Evolutionary conservation across 2,888 invertebrate genomes (phyloP), one percentile per base, ranked within the genome.

Genomic region (Nasonia oneida): DNA sequence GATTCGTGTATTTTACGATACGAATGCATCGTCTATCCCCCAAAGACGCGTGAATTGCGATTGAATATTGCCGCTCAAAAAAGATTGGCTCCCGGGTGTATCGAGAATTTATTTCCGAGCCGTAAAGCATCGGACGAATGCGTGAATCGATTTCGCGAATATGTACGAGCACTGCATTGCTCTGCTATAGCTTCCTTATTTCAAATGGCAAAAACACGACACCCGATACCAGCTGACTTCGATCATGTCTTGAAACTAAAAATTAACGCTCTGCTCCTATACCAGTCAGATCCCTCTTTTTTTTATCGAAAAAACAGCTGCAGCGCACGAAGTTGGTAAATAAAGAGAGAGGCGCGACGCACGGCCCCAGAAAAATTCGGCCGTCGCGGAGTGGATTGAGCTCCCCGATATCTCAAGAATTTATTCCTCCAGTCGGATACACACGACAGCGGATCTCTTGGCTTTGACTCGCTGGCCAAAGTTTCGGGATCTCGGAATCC

Each of bases 11-110:
- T 80, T 80, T 83, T 61, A 67, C 73, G 74, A 75, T 80, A 53
- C 64, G 79, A 74, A 84, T 75, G 50, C 79, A 79, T 84, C 75
- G 75, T 50, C 64, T 64, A 84, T 84, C 29, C 84, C 84, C 84
- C 50, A 84, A 84, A 79, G 84, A 75, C 84, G 64, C 67, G 84
- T 80, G 79, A 84, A 80, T 80, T 70, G 67, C 74, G 67, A 80
- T 80, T 84, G 84, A 84, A 80, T 80, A 75, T 61, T 84, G 84
- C 47, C 64, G 74, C 15, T 64, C n/a, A 84, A 71, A 81, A 81
- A 80, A 79, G 79, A 84, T 84, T 71, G 77, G 47, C 78, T 79
- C 83, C 79, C 77, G 18, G 71, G 83, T 73, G 83, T 29, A 79
- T 74, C 61, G 64, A 73, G 61, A 73, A 83, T 83, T 83, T 83